These are phyloP conservation scores for Rhizomys pruinosus DNA, from an alignment of 2,113 vertebrate genomes.

Conservation along the genomic window DNA sequence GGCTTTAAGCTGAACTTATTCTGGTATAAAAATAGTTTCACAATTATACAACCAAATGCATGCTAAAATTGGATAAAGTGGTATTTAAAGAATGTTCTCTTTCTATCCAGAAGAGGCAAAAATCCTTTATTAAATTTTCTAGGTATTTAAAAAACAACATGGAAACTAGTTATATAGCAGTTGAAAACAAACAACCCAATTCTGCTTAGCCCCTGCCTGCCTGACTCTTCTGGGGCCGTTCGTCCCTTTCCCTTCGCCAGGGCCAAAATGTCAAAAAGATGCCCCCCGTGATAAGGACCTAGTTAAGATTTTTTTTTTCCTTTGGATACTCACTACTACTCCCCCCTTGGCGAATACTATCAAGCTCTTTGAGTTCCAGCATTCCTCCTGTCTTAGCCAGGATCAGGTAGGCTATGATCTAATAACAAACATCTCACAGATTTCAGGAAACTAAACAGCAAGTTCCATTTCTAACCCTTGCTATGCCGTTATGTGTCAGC, in stretches of 20 bases:
- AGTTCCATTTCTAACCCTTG: not conserved
- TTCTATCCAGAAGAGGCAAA: not conserved
- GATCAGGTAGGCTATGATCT: not conserved
- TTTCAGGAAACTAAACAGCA: not conserved
- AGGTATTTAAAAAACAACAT: not conserved
- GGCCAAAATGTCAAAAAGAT: not conserved
- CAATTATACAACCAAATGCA: not conserved
- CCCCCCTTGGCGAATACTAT: too few relatives aligned
- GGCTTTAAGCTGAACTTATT: not conserved
- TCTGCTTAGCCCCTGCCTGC: not conserved
- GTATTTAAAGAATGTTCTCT: slow-evolving; percentile 1
- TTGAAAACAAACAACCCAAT: not conserved
- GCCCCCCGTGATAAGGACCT: not conserved
- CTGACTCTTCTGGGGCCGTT: too few relatives aligned
- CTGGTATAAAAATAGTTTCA: not conserved
- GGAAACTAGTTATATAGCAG: not conserved
- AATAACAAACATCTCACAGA: slow-evolving; percentile 28
- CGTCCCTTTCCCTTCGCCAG: not conserved
- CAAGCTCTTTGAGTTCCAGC: not conserved
- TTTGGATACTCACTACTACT: not conserved
- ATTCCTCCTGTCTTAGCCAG: not conserved
- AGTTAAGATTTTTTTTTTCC: not conserved
- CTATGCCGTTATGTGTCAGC: not conserved
- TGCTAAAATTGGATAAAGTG: not conserved
- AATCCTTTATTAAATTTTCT: slow-evolving; percentile 28